phyloP scores from a whole-genome alignment of 2,797 vertebrate genomes.

The Heterohyrax brucei region DNA sequence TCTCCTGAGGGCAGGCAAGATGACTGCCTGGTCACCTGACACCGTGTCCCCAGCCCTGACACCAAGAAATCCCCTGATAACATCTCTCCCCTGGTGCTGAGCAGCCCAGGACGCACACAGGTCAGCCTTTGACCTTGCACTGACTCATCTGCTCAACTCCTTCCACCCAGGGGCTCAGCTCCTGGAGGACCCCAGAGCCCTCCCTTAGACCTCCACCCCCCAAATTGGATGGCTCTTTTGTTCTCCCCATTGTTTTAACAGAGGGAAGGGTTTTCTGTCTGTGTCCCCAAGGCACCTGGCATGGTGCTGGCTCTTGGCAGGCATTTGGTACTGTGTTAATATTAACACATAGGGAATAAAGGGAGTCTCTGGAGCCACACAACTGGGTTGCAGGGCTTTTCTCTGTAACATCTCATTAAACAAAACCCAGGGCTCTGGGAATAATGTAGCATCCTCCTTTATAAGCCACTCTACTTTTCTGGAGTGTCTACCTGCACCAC shows the following conservation, averaged over 20 bases:
- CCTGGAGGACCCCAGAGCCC: neutral
- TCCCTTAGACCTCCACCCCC: neutral
- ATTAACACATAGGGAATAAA: neutral
- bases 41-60: neutral
- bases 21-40: neutral
- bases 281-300: neutral
- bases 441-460: neutral
- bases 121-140: neutral
- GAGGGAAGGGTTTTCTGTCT: neutral
- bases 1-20: neutral
- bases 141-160: neutral
- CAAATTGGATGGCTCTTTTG: neutral
- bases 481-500: neutral
- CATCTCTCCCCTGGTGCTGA: neutral
- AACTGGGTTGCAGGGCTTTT: neutral
- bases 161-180: neutral
- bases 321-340: constrained; percentile 1
- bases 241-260: neutral
- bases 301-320: neutral
- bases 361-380: neutral
- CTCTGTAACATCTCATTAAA: neutral
- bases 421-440: neutral
- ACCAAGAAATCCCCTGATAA: neutral
- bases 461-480: neutral
- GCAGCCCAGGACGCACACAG: neutral